phyloP scores from a whole-genome alignment of 2,797 vertebrate species.

The Odontamblyopus rebecca region DNA sequence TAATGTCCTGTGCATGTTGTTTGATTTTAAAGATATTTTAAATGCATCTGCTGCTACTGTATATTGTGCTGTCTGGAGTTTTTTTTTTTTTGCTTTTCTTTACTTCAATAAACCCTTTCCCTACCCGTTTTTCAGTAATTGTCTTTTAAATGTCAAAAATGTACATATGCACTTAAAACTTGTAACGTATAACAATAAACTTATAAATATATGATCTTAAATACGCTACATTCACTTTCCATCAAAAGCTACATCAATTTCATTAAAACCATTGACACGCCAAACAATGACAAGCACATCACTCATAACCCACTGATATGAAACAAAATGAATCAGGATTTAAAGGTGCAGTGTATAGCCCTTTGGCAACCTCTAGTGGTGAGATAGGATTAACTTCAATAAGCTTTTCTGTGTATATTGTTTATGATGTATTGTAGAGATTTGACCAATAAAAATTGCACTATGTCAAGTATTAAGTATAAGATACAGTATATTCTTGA shows the following conservation, averaged over 20 bases:
- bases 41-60: slow-evolving; percentile 43
- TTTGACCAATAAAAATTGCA: no score
- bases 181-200: background rate
- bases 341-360: slow-evolving; percentile 14
- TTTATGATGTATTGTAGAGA: background rate
- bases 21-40: slow-evolving; percentile 31
- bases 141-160: background rate
- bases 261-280: slow-evolving; percentile 27
- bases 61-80: slow-evolving; percentile 34
- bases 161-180: background rate
- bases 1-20: slow-evolving; percentile 14
- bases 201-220: no score
- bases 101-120: background rate
- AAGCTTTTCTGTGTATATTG: background rate
- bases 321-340: slow-evolving; percentile 11
- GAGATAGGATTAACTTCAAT: background rate
- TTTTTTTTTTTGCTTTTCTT: slow-evolving; percentile 6
- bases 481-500: no score
- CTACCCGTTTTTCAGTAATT: slow-evolving; percentile 1
- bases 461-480: no score
- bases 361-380: slow-evolving; percentile 1
- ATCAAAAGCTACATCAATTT: slow-evolving; percentile 11
- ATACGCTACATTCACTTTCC: slow-evolving; percentile 9
- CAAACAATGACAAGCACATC: slow-evolving; percentile 30
- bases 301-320: slow-evolving; percentile 16